A percentile compares a stretch with the other conserved stretches of the same genome.
Evolutionary conservation across 2,888 invertebrate genomes (phyloP).

Genomic region (Odontothrips loti): DNA sequence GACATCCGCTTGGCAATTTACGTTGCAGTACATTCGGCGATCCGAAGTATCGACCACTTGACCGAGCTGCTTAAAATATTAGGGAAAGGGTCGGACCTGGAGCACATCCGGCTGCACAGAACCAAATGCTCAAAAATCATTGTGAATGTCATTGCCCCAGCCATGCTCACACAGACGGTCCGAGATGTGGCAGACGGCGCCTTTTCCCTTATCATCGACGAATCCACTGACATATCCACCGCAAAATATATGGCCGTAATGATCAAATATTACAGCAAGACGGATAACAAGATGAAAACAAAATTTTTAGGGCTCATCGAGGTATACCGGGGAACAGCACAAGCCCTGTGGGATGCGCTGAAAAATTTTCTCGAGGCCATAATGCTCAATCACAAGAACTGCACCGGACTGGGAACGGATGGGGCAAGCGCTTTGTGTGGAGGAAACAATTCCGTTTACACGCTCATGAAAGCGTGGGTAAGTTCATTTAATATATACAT

Average conservation of each 20-base stretch:
- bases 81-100: constrained; percentile 33
- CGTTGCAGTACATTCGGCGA: no score
- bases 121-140: constrained; percentile 39
- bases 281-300: constrained; percentile 36
- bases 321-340: constrained; percentile 36
- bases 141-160: constrained; percentile 37
- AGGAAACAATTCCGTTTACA: no score
- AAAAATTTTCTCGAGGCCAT: no score
- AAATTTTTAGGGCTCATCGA: constrained; percentile 38
- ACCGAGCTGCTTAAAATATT: no score
- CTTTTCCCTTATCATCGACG: constrained; percentile 39
- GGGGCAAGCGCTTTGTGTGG: no score
- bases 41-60: no score
- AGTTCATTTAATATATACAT: no score
- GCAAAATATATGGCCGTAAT: constrained; percentile 39
- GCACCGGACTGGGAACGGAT: no score
- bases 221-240: constrained; percentile 39
- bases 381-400: no score
- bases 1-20: no score
- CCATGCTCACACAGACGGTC: constrained; percentile 37
- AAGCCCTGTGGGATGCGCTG: constrained; percentile 33
- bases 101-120: constrained; percentile 36
- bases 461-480: no score
- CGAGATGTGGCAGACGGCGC: constrained; percentile 37
- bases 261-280: constrained; percentile 37